Base-by-base conservation (phyloP, 2,888 invertebrate genomes). In the Chrysodeixis includens region DNA sequence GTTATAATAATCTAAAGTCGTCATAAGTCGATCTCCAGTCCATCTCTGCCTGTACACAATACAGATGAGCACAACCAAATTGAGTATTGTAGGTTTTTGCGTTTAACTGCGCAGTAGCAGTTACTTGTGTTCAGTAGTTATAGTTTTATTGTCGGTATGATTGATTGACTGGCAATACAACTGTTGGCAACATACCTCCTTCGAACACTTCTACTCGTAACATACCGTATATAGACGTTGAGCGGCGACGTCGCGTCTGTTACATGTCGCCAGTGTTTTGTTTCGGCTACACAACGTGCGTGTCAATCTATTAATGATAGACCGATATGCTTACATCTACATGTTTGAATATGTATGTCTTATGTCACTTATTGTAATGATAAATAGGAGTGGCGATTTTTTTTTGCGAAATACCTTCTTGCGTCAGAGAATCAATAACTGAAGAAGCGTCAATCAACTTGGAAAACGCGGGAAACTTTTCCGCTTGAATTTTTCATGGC, bases 81-180 rank as follows among this genome's bases (percentile, higher is more conserved):
- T 58, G 52, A 44, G 60, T 67, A 78, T 67, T 63, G 61, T 74
- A 26, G 40, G 53, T 18, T 63, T 56, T 46, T 16, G 30, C 58
- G 60, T 44, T 55, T 16, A 63, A 76, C 74, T 76, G 71, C 81
- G 81, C 74, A 81, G 68, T 78, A 70, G 62, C 69, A 67, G 22
- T 26, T 55, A 56, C 59, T 69, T 61, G 58, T 64, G 56, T 55
- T 26, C 53, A 60, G 32, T 30, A 16, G 56, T 64, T 62, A 52
- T 26, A 49, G 30, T 26, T 60, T 16, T 63, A 51, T 56, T 70
- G 73, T 65, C 66, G 66, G 57, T 7, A 18, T 62, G 74, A 69
- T 76, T 82, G 82, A 80, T 80, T 71, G 79, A 73, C 68, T 58
- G 32, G 40, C 51, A 16, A 49, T 55, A 49, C 51, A 57, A 56